phyloP scores from a whole-genome alignment of 2,888 invertebrate species.

The Kryphioiulus occultus region DNA sequence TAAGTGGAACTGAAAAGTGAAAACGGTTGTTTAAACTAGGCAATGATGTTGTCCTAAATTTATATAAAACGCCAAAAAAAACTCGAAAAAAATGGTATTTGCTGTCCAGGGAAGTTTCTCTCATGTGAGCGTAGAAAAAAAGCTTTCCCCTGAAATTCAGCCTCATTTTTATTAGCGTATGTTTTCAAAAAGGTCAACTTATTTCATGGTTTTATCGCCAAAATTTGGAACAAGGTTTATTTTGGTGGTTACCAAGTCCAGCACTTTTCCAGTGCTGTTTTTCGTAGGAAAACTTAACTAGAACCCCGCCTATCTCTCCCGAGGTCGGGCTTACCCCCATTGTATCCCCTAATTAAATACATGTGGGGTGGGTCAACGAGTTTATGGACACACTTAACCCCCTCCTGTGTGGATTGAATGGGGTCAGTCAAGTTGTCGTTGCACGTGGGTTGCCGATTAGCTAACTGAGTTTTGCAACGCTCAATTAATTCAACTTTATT shows the following conservation, averaged over 20 bases:
- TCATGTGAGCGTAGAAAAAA: not conserved
- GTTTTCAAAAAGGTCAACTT: slow-evolving; percentile 18
- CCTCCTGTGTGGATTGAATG: not conserved
- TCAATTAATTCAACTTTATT: not conserved
- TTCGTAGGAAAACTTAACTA: not conserved
- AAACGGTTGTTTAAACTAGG: not conserved
- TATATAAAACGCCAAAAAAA: not conserved
- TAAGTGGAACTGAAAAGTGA: too few relatives aligned
- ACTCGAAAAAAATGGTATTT: not conserved
- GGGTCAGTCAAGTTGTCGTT: not conserved
- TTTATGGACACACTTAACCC: not conserved
- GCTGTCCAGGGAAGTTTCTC: not conserved
- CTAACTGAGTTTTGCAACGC: slow-evolving; percentile 7
- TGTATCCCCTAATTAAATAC: not conserved
- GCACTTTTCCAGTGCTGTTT: not conserved
- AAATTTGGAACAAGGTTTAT: slow-evolving; percentile 34
- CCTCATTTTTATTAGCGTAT: slow-evolving; percentile 12
- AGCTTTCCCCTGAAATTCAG: not conserved
- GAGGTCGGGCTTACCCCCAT: not conserved
- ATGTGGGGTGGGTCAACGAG: not conserved
- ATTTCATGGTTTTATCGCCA: not conserved
- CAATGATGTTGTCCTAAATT: slow-evolving; percentile 32
- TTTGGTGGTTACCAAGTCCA: slow-evolving; percentile 15
- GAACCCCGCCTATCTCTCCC: not conserved
- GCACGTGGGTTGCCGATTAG: not conserved